Base-by-base conservation (phyloP, 1,140 invertebrate genomes). In the Trichonephila inaurata region DNA sequence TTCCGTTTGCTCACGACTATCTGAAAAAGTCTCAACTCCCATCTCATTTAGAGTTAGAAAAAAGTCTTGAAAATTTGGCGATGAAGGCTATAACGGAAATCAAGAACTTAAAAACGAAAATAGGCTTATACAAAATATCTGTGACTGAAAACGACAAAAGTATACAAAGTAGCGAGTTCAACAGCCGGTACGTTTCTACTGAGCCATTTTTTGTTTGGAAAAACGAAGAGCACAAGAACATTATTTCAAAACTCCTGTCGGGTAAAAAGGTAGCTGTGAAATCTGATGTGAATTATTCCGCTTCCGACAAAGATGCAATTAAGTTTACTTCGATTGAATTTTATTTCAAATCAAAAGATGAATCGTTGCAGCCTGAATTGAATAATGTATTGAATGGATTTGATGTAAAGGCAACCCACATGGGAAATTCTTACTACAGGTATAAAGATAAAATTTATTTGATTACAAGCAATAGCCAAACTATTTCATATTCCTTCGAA, bases 341-440 rank as follows among this genome's bases (percentile, higher is more conserved):
- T 0, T 28, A 58, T 24, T 77, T 89, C 21, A 40, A 72, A 21
- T 51, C 66, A 10, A 69, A 60, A 24, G 72, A 89, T n/a, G 40
- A 28, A 24, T 14, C 88, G 10, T 2, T 72, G 0, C 88, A 89
- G 40, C 24, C 40, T 2, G 16, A 72, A 24, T n/a, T 89, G 10
- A 72, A 89, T 51, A 1, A 89, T n/a, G 28, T 21, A 24, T 21
- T 89, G 1, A 72, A 89, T 19, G 64, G 21, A 4, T 89, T 72
- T n/a, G 60, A 72, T 0, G 24, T 89, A 19, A 89, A 33, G 6
- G 60, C 60, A 2, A 72, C 66, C 72, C 88, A 89, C 28, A 12
- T 72, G 2, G 88, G 88, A 1, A 89, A 72, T 89, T 89, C 88
- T 24, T 89, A 89, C 18, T 89, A 89, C 28, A 21, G 88, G 24